Evolutionary conservation across 2,113 vertebrate species (phyloP), one percentile per base, ranked within the genome.

Genomic region (Seriola aureovittata): DNA sequence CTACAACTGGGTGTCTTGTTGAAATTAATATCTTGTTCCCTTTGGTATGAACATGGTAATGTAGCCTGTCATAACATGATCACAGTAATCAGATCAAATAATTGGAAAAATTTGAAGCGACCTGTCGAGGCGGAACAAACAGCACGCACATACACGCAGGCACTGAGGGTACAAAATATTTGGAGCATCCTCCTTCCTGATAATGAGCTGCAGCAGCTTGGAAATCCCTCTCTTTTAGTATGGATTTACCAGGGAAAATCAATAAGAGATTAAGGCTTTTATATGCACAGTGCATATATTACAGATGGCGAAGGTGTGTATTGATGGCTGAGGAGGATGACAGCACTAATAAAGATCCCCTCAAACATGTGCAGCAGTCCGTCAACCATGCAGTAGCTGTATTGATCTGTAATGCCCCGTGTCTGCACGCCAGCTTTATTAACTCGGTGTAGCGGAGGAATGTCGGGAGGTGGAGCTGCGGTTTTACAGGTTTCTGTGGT

Each of bases 31-130:
- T 75, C 14, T 69, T 13, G 11, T 64, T 46, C 44, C 67, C 32
- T 69, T 7, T 52, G 57, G 70, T 32, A 21, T 73, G 54, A 55
- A 14, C 38, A 1, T 13, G 2, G 14, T n/a, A 71, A 44, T 71
- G 57, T 13, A 16, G n/a, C 13, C 69, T 71, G 86, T 60, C 85
- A 75, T 58, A 74, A 77, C 71, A 13, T 3, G 59, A 84, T 84
- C 68, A 4, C 6, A 4, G 32, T 70, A 77, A 71, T 79, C 40
- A 59, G 40, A 60, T 80, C 68, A 82, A 76, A 84, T 77, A 64
- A 82, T 80, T 66, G 60, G 50, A 71, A 44, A 13, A 14, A 40
- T 78, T 12, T 36, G 58, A 60, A 71, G 58, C 34, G 8, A 66
- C 66, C 66, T 62, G 40, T 42, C 67, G 63, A 74, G 68, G 8